A percentile compares a stretch with the other conserved stretches of the same genome.
These are phyloP conservation scores for Mythimna lalbum DNA, from an alignment of 2,888 invertebrate species.

Conservation along the genomic window DNA sequence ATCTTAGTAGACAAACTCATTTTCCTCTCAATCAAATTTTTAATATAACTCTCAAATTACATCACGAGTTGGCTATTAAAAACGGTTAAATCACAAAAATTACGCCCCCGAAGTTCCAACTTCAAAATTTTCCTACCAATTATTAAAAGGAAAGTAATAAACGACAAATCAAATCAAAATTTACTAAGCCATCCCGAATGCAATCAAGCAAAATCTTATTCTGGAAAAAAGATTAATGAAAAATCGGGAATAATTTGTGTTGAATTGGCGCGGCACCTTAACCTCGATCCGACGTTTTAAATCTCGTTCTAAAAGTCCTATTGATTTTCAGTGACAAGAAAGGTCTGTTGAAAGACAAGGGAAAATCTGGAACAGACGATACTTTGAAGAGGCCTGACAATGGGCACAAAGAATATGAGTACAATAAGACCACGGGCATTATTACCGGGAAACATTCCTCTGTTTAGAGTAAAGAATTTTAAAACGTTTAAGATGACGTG, in stretches of 20 bases:
- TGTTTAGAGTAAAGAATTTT: constrained; percentile 72
- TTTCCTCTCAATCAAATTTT: constrained; percentile 31
- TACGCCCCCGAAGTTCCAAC: constrained; percentile 19
- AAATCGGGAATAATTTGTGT: constrained; percentile 54
- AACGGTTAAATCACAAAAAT: constrained; percentile 31
- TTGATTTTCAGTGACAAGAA: constrained; percentile 85
- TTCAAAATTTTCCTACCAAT: constrained; percentile 43
- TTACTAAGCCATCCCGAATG: constrained; percentile 48
- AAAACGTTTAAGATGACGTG: constrained; percentile 55
- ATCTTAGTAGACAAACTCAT: constrained; percentile 15
- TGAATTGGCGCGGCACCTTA: constrained; percentile 53
- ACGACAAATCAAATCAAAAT: constrained; percentile 56
- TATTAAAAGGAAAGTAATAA: constrained; percentile 56
- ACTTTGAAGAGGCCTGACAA: constrained; percentile 75
- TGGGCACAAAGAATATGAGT: constrained; percentile 84
- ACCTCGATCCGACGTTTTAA: constrained; percentile 42
- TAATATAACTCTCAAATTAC: constrained; percentile 21
- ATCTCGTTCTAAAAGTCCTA: constrained; percentile 51
- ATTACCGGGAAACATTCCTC: constrained; percentile 88
- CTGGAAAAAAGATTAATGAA: constrained; percentile 53
- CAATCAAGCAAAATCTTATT: constrained; percentile 55
- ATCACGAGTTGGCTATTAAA: constrained; percentile 36
- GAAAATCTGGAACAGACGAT: constrained; percentile 72
- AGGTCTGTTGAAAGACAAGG: constrained; percentile 81
- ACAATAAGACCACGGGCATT: constrained; percentile 85